A percentile compares a stretch with the other conserved stretches of the same genome.
phyloP scores from a whole-genome alignment of 2,888 invertebrate genomes.

The Stictocephala bisonia region DNA sequence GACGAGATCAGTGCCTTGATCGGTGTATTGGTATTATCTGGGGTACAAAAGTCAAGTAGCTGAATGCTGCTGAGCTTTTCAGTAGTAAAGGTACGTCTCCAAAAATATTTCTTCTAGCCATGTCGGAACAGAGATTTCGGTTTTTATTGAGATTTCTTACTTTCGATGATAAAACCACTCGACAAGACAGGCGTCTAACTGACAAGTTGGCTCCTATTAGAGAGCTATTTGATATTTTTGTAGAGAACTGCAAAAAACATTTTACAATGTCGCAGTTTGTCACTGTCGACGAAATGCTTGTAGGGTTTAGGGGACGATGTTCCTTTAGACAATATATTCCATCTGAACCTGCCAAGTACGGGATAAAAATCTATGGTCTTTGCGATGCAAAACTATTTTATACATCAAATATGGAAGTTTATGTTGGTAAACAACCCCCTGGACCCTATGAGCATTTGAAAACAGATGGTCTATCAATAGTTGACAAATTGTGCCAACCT shows the following conservation, averaged over 20 bases:
- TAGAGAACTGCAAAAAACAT: conserved; percentile 58
- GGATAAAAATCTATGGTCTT: conserved; percentile 60
- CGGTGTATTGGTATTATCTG: not conserved
- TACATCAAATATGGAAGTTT: conserved; percentile 53
- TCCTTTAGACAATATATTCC: conserved; percentile 59
- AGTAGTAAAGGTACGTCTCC: not conserved
- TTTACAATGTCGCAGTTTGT: conserved; percentile 51
- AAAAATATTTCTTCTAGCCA: conserved; percentile 42
- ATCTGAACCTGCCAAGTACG: conserved; percentile 61
- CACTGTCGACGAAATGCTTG: conserved; percentile 59
- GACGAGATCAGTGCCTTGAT: not conserved
- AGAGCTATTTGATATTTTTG: conserved; percentile 59
- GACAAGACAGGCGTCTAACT: conserved; percentile 54
- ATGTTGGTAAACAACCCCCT: conserved; percentile 51
- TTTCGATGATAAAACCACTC: conserved; percentile 45
- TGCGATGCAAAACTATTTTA: conserved; percentile 51
- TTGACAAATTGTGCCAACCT: conserved; percentile 49
- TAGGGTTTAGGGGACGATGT: conserved; percentile 58
- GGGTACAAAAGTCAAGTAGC: not conserved
- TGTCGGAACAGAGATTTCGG: conserved; percentile 41
- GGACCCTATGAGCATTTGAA: conserved; percentile 51
- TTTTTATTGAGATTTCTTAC: conserved; percentile 35
- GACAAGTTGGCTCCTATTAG: conserved; percentile 58
- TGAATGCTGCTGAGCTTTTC: not conserved
- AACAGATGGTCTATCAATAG: conserved; percentile 45